Evolutionary conservation across 2,797 vertebrate genomes (phyloP).

Genomic region (Nyctalus aviator): DNA sequence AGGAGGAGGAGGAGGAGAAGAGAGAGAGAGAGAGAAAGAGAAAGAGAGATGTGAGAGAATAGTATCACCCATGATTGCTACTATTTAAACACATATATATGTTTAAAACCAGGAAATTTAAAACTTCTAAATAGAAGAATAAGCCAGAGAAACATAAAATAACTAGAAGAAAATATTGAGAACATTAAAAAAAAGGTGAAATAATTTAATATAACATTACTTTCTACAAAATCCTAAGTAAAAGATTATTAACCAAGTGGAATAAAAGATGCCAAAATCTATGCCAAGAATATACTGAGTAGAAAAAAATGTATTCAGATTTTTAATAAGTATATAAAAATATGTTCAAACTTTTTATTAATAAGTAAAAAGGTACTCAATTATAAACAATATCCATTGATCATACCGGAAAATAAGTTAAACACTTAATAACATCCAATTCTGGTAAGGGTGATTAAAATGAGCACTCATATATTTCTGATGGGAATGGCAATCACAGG

Average conservation of each 20-base stretch:
- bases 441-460: not conserved
- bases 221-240: not conserved
- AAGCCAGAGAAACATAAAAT: not conserved
- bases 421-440: not conserved
- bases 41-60: not conserved
- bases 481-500: not conserved
- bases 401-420: not conserved
- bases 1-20: no score
- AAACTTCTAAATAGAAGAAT: not conserved
- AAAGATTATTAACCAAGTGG: not conserved
- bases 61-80: not conserved
- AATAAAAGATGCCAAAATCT: not conserved
- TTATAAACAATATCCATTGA: not conserved
- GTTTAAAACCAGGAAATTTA: not conserved
- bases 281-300: not conserved
- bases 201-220: not conserved
- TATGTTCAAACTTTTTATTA: not conserved
- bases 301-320: not conserved
- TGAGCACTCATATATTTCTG: not conserved
- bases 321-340: not conserved
- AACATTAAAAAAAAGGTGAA: not conserved
- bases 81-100: no score
- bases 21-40: no score
- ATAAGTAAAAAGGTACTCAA: not conserved
- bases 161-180: not conserved